Base-by-base conservation (phyloP, 2,888 invertebrate genomes). In the Sarcophaga carnaria region DNA sequence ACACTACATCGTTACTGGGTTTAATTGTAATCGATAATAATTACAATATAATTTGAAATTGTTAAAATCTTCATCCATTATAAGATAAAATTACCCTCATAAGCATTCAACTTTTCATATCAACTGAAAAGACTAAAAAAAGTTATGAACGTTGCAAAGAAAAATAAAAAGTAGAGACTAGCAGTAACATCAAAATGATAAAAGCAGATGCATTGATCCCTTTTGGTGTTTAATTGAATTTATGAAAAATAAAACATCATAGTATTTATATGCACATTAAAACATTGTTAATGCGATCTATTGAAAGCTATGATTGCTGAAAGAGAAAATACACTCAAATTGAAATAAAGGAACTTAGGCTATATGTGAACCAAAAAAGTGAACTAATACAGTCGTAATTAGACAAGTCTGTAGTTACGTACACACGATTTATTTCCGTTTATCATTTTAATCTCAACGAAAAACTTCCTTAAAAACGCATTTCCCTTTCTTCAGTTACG, bases 221-320 rank as follows among this genome's bases (percentile, higher is more conserved):
- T 81, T 84, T 87, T 76, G 79, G 72, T 87, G 84, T 84, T 87
- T 87, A 87, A 87, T 87, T 87, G 82, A 87, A 87, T 87, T 82
- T 84, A 87, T 82, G 84, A 87, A 84, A 54, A 17, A 12, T 14
- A 54, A 75, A 69, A 76, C 71, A 82, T 84, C 71, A 87, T 76
- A 81, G 79, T 37, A 84, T 81, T 84, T 67, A 82, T 76, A 72
- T 77, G 76, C 62, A 87, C 59, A 84, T 84, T 79, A 81, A 67
- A 79, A 67, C n/a, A 64, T 45, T 70, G 64, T 59, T 85, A 75
- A 80, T 80, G 63, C 70, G 14, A 62, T 70, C 10, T 75, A 64
- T 70, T 71, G 74, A 83, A 72, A 70, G 20, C n/a, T 63, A 22
- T 78, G 37, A 69, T 37, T 20, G 20, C 17, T 45, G 17, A 69